Percentiles rank a stretch among this genome's conserved stretches.
phyloP scores from a whole-genome alignment of 2,888 invertebrate genomes.

The Perizoma affinitatum region DNA sequence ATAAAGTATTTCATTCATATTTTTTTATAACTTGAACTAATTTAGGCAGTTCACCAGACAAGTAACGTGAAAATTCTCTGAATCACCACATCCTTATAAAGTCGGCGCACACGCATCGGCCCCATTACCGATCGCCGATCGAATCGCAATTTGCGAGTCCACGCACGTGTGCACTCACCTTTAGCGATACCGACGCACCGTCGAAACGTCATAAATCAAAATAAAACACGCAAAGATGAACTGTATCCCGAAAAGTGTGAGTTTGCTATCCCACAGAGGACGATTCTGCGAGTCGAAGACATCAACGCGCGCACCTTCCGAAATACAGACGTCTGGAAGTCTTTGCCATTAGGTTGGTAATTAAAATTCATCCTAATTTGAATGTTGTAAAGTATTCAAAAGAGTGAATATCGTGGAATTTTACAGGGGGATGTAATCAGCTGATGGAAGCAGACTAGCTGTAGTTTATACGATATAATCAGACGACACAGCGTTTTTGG shows the following conservation, averaged over 20 bases:
- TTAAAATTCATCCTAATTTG: slow-evolving; percentile 9
- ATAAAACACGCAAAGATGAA: slow-evolving; percentile 15
- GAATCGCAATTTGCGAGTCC: slow-evolving; percentile 21
- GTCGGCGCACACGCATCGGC: slow-evolving; percentile 54
- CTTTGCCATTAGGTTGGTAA: slow-evolving; percentile 18
- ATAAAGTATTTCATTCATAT: no score
- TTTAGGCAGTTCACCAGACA: slow-evolving; percentile 11
- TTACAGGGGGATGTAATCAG: slow-evolving; percentile 16
- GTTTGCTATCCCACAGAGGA: not conserved
- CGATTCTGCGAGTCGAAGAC: slow-evolving; percentile 23
- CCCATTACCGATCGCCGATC: slow-evolving; percentile 68
- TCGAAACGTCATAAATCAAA: slow-evolving; percentile 11
- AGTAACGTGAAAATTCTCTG: slow-evolving; percentile 22
- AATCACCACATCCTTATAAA: slow-evolving; percentile 47
- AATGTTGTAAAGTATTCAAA: slow-evolving; percentile 12
- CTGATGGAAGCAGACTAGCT: no score
- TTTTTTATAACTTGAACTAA: slow-evolving; percentile 2
- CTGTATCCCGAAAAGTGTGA: not conserved
- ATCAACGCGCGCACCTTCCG: slow-evolving; percentile 27
- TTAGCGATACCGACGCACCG: slow-evolving; percentile 16
- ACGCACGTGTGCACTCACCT: slow-evolving; percentile 26
- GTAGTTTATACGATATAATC: no score
- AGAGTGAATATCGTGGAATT: not conserved
- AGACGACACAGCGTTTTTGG: slow-evolving; percentile 7
- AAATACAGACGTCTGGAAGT: slow-evolving; percentile 21